A percentile compares a stretch with the other conserved stretches of the same genome.
phyloP scores from a whole-genome alignment of 2,888 invertebrate genomes.

The Apeira syringaria region DNA sequence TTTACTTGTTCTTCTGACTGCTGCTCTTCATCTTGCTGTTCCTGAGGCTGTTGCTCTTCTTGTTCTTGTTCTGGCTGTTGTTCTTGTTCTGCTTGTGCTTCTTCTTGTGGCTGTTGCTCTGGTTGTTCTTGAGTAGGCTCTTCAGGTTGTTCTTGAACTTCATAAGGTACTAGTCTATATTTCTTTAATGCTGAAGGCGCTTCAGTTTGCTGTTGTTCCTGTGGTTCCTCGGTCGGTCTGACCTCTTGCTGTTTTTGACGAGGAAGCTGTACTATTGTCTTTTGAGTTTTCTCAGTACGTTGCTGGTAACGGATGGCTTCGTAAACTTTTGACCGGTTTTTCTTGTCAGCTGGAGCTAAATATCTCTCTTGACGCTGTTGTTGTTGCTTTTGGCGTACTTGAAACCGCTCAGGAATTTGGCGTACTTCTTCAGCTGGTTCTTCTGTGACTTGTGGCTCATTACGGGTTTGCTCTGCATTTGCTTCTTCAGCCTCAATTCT shows the following conservation, averaged over 20 bases:
- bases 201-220: constrained; percentile 10
- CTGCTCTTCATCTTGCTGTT: constrained; percentile 4
- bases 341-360: constrained; percentile 28
- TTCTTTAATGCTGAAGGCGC: constrained; percentile 12
- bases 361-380: constrained; percentile 28
- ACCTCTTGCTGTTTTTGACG: constrained; percentile 22
- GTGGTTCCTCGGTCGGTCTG: constrained; percentile 11
- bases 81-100: constrained; percentile 1
- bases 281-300: constrained; percentile 31
- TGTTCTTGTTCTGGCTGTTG: constrained; percentile 1
- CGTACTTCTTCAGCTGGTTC: constrained; percentile 20
- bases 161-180: constrained; percentile 27
- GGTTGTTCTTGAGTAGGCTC: constrained; percentile 22
- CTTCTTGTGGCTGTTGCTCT: constrained; percentile 8
- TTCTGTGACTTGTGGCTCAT: constrained; percentile 26
- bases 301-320: constrained; percentile 35
- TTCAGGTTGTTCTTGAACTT: constrained; percentile 22
- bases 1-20: constrained; percentile 10
- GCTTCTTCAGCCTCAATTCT: constrained; percentile 18
- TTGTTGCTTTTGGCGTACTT: constrained; percentile 16
- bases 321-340: constrained; percentile 23
- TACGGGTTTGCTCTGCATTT: constrained; percentile 16
- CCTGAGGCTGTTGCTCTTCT: constrained; percentile 15
- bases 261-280: constrained; percentile 23
- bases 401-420: constrained; percentile 28